phyloP scores from a whole-genome alignment of 2,888 invertebrate species.

The Leptarthrus brevirostris region DNA sequence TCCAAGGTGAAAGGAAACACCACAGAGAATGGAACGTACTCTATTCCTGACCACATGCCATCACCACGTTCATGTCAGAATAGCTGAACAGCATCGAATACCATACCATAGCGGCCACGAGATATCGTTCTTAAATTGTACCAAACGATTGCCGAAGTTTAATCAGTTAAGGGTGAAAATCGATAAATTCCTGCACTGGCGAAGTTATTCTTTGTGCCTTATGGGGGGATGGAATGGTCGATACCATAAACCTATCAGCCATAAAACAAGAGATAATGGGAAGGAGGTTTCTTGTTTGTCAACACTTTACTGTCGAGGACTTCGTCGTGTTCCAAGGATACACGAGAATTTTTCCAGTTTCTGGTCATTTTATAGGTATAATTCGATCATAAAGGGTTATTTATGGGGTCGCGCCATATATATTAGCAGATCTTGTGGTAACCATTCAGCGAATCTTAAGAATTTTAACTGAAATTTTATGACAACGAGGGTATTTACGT shows the following conservation, averaged over 20 bases:
- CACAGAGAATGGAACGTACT: background rate
- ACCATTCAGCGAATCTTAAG: background rate
- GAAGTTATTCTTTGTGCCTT: conserved; percentile 18
- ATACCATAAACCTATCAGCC: conserved; percentile 15
- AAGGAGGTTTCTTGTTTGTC: conserved; percentile 22
- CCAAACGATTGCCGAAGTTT: conserved; percentile 30
- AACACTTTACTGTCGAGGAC: conserved; percentile 2
- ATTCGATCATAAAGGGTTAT: background rate
- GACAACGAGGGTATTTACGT: background rate
- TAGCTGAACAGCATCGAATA: too few species aligned
- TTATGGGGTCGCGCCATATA: background rate
- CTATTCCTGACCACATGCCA: background rate
- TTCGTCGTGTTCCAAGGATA: background rate
- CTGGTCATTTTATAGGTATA: conserved; percentile 3
- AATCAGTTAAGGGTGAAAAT: conserved; percentile 37
- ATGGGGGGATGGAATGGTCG: background rate
- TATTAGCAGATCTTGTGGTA: background rate
- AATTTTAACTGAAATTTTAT: background rate
- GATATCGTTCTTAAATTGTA: conserved; percentile 5
- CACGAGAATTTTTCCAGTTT: background rate
- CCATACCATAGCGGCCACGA: background rate
- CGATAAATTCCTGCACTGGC: conserved; percentile 40
- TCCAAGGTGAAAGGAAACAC: background rate
- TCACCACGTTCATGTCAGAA: background rate
- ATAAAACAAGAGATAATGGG: conserved; percentile 27